phyloP scores from a whole-genome alignment of 2,113 vertebrate genomes.

The Eira barbara region DNA sequence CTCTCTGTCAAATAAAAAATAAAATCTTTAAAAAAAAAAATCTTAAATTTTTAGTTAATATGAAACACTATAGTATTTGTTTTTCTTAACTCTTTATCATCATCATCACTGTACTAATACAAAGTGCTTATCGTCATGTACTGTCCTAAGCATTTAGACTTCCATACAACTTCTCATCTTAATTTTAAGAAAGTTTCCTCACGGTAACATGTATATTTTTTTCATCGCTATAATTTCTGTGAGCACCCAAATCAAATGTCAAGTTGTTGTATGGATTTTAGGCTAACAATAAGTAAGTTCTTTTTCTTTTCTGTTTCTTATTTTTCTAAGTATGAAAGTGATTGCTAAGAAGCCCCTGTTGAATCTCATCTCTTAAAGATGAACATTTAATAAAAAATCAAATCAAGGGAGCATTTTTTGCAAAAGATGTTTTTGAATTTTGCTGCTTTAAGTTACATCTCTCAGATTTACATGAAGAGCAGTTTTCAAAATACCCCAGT shows the following conservation, averaged over 20 bases:
- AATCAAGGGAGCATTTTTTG: not conserved
- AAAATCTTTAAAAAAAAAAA: too few species aligned
- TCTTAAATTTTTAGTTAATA: too few species aligned
- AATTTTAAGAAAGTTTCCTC: too few species aligned
- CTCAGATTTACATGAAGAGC: not conserved
- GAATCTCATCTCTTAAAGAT: not conserved
- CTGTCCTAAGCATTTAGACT: too few species aligned
- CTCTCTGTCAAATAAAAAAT: too few species aligned
- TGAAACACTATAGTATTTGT: too few species aligned
- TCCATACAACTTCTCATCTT: too few species aligned
- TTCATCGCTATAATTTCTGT: not conserved
- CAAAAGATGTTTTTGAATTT: not conserved
- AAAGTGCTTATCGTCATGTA: too few species aligned
- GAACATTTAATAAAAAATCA: not conserved
- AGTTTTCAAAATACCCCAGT: slow-evolving; percentile 51
- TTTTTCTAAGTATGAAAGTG: not conserved
- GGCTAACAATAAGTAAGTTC: slow-evolving; percentile 6
- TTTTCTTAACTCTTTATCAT: too few species aligned
- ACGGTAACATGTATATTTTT: too few species aligned
- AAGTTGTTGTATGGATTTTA: slow-evolving; percentile 23
- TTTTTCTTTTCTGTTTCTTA: slow-evolving; percentile 13
- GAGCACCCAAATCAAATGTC: not conserved
- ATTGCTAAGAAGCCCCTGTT: not conserved
- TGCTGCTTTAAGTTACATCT: not conserved
- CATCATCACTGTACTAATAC: too few species aligned